phyloP scores from a whole-genome alignment of 2,113 vertebrate species.

The Xenus cinereus region DNA sequence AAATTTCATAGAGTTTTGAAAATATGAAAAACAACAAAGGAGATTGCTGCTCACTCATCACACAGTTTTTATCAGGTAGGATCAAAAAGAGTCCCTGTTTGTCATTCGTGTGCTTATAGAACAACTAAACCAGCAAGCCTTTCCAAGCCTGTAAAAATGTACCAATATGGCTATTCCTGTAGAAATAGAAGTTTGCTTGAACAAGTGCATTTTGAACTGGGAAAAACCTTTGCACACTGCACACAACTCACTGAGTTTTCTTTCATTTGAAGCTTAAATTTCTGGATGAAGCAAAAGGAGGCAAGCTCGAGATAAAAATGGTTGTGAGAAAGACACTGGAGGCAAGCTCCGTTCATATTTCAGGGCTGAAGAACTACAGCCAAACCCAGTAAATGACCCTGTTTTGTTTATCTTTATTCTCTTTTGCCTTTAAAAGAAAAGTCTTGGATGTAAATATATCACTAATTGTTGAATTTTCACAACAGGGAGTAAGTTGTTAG shows the following conservation, averaged over 20 bases:
- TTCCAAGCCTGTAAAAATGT: not conserved
- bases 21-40: not conserved
- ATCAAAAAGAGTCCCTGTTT: not conserved
- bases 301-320: not conserved
- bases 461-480: not conserved
- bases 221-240: not conserved
- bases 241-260: not conserved
- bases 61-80: not conserved
- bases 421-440: not conserved
- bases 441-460: not conserved
- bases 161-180: not conserved
- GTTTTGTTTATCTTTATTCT: not conserved
- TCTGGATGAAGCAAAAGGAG: not conserved
- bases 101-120: not conserved
- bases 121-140: not conserved
- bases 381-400: not conserved
- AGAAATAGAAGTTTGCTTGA: not conserved
- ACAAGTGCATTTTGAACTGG: not conserved
- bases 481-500: not conserved
- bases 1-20: not conserved
- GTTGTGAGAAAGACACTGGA: not conserved
- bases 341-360: not conserved
- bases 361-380: not conserved
- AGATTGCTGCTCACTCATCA: not conserved
- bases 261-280: not conserved